Percentiles rank a stretch among this genome's conserved stretches.
These are phyloP conservation scores for Argentina silus DNA, from an alignment of 2,797 vertebrate species.

Conservation along the genomic window DNA sequence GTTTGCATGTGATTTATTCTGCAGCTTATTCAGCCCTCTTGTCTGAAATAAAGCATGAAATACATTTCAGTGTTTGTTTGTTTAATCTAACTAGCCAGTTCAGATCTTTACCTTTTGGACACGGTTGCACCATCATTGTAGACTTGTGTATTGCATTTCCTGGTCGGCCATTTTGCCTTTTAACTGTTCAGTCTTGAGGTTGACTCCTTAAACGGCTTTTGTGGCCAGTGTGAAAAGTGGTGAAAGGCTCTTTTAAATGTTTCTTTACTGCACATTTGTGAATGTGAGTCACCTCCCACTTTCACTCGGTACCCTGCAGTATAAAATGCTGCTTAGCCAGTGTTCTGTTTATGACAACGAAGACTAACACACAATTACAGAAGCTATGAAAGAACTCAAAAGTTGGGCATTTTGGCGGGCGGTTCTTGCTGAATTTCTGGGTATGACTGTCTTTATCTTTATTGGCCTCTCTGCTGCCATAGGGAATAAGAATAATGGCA, in stretches of 20 bases:
- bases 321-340: slow-evolving; percentile 19
- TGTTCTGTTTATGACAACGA: slow-evolving; percentile 12
- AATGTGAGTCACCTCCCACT: slow-evolving; percentile 6
- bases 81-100: neutral
- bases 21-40: neutral
- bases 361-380: neutral
- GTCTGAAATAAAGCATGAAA: neutral
- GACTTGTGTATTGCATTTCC: too few relatives aligned
- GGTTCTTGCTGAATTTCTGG: slow-evolving; percentile 80
- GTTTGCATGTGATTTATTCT: neutral
- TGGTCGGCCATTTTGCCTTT: too few relatives aligned
- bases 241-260: neutral
- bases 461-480: slow-evolving; percentile 80
- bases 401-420: slow-evolving; percentile 82
- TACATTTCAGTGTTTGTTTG: neutral
- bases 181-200: neutral
- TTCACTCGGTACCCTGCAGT: neutral
- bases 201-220: neutral
- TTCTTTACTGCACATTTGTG: neutral
- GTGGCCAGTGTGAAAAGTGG: neutral
- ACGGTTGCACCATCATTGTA: too few relatives aligned
- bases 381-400: slow-evolving; percentile 83
- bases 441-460: slow-evolving; percentile 77
- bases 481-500: slow-evolving; percentile 61
- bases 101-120: too few relatives aligned